These are phyloP conservation scores for Aythya baeri DNA, from an alignment of 2,113 vertebrate genomes.

Conservation along the genomic window DNA sequence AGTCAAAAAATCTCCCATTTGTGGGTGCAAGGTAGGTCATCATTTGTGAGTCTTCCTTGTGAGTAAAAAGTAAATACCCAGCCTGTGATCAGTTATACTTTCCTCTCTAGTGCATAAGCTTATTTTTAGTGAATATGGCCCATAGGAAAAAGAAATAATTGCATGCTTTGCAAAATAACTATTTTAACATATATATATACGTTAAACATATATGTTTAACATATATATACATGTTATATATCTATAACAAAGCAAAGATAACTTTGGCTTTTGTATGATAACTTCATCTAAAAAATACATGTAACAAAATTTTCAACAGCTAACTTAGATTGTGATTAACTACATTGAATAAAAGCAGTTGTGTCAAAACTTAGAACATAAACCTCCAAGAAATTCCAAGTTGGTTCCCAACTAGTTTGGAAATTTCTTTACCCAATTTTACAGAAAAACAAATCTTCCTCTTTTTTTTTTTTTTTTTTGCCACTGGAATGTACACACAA, in stretches of 20 bases:
- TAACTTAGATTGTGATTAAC: not conserved
- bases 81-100: not conserved
- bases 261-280: not conserved
- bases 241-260: not conserved
- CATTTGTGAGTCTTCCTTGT: not conserved
- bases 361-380: not conserved
- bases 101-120: not conserved
- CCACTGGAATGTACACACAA: not conserved
- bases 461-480: not conserved
- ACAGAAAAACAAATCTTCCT: not conserved
- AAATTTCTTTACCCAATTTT: not conserved
- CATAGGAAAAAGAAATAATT: not conserved
- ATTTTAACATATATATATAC: too few relatives aligned
- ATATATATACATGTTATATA: too few relatives aligned
- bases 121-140: constrained; percentile 54
- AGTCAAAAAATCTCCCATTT: not conserved
- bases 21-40: not conserved
- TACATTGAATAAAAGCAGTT: not conserved
- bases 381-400: not conserved
- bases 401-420: not conserved
- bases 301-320: constrained; percentile 6
- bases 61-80: not conserved
- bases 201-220: too few relatives aligned
- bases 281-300: not conserved
- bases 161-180: constrained; percentile 1